Conservation (phyloP, 2,888 invertebrate species). For the Diaprepes abbreviatus region DNA sequence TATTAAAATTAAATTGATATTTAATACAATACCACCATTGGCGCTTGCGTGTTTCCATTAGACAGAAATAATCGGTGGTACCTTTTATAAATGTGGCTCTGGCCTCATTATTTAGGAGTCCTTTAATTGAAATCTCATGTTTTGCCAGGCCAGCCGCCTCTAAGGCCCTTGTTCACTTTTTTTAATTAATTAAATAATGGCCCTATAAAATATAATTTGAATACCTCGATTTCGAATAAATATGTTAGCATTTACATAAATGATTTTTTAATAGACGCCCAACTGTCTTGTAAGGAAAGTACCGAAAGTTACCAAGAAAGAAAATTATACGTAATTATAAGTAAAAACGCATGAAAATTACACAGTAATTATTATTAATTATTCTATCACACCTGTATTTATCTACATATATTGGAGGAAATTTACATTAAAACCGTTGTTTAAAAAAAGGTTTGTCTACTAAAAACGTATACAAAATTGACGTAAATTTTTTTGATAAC, state of each 20-base stretch:
- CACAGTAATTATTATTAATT: too few relatives aligned
- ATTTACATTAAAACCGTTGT: too few relatives aligned
- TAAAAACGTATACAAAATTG: too few relatives aligned
- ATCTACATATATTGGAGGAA: too few relatives aligned
- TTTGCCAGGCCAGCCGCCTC: constrained; percentile 43
- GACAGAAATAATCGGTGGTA: constrained; percentile 60
- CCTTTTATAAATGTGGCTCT: constrained; percentile 63
- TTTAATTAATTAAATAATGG: constrained; percentile 46
- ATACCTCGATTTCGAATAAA: constrained; percentile 35
- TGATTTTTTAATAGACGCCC: constrained; percentile 17
- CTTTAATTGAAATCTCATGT: constrained; percentile 76
- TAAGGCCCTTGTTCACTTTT: constrained; percentile 45
- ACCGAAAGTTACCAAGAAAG: background rate
- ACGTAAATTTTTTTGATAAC: too few relatives aligned
- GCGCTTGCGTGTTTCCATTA: too few relatives aligned
- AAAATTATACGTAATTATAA: background rate
- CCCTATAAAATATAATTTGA: constrained; percentile 46
- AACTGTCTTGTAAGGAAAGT: background rate
- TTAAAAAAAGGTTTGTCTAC: too few relatives aligned
- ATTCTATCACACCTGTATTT: too few relatives aligned
- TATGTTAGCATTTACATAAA: constrained; percentile 45
- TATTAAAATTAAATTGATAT: too few relatives aligned
- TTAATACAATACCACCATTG: too few relatives aligned
- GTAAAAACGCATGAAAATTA: background rate
- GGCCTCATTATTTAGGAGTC: constrained; percentile 73